These are phyloP conservation scores for Scaptomyza caliginosa DNA, from an alignment of 2,888 invertebrate species.

Conservation along the genomic window DNA sequence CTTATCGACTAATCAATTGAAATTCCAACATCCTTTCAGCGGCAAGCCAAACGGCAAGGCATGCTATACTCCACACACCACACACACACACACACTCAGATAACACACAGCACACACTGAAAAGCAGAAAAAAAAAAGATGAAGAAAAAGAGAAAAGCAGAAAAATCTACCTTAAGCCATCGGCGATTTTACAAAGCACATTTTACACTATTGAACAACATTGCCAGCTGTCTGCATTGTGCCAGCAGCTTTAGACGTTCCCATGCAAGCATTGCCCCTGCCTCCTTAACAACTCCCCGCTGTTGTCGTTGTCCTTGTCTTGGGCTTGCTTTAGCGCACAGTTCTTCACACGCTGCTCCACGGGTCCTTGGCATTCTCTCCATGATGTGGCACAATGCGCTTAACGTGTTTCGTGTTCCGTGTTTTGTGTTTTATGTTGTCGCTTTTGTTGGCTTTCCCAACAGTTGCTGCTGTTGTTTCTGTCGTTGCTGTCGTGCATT, in stretches of 20 bases:
- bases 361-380: constrained; percentile 59
- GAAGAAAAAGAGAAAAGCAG: neutral
- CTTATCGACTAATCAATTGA: constrained; percentile 70
- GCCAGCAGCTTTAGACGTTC: constrained; percentile 64
- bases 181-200: constrained; percentile 58
- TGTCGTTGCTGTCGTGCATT: constrained; percentile 54
- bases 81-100: neutral
- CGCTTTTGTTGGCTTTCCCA: constrained; percentile 50
- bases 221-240: constrained; percentile 71
- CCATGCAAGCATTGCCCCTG: constrained; percentile 38
- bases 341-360: constrained; percentile 46
- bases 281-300: neutral
- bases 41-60: neutral
- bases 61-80: neutral
- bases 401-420: constrained; percentile 73
- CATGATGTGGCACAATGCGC: constrained; percentile 77
- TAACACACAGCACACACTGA: neutral
- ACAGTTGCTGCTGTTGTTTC: constrained; percentile 26
- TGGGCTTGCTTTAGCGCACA: constrained; percentile 15
- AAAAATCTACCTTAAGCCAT: constrained; percentile 65
- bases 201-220: constrained; percentile 64
- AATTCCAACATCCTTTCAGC: constrained; percentile 17
- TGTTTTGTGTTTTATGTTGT: constrained; percentile 66
- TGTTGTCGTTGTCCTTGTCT: constrained; percentile 25
- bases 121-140: neutral